Percentiles rank a stretch among this genome's conserved stretches.
Evolutionary conservation across 2,888 invertebrate genomes (phyloP).

Genomic region (Drosophila vallismaia): DNA sequence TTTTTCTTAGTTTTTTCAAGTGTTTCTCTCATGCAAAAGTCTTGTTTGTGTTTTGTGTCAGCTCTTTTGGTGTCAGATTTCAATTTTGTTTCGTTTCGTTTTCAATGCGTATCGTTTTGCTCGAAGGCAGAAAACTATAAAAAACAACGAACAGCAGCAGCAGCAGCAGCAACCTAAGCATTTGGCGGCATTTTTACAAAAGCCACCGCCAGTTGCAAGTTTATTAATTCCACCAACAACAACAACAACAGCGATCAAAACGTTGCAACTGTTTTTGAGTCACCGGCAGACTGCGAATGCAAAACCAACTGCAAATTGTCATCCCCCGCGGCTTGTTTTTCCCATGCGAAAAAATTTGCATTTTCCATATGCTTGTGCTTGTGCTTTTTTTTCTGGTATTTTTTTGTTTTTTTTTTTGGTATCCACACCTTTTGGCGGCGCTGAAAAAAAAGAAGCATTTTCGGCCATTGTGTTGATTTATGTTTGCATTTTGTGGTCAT

Average conservation of each 20-base stretch:
- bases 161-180: conserved; percentile 55
- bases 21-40: neutral
- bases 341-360: conserved; percentile 62
- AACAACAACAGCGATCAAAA: too few relatives aligned
- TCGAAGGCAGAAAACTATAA: conserved; percentile 58
- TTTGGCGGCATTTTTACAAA: conserved; percentile 76
- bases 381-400: conserved; percentile 19
- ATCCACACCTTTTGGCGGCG: conserved; percentile 50
- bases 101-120: conserved; percentile 72
- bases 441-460: conserved; percentile 48
- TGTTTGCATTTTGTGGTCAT: conserved; percentile 75
- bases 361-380: conserved; percentile 49
- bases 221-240: conserved; percentile 65
- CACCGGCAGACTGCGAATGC: conserved; percentile 57
- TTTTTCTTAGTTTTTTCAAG: neutral
- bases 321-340: conserved; percentile 77
- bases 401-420: conserved; percentile 24
- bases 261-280: conserved; percentile 65
- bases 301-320: conserved; percentile 61
- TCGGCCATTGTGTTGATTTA: conserved; percentile 73
- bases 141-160: conserved; percentile 20
- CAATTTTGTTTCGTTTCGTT: conserved; percentile 74
- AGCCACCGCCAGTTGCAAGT: conserved; percentile 75
- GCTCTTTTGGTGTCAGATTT: conserved; percentile 79
- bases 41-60: conserved; percentile 58